phyloP scores from a whole-genome alignment of 2,888 invertebrate genomes.

The Minunthozetes semirufus region DNA sequence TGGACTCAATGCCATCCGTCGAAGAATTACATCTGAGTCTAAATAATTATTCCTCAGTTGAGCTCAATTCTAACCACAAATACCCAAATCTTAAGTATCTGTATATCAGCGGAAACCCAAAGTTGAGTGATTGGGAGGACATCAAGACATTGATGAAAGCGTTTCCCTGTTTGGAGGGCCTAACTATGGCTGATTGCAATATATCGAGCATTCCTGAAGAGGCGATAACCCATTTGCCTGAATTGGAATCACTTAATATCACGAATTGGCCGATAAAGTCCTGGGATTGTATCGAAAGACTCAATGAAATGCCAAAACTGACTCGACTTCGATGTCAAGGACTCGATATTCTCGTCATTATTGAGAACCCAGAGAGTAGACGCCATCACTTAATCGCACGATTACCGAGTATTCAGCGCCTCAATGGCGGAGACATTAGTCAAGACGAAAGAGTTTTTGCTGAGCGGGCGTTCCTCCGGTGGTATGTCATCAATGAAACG shows the following conservation, averaged over 20 bases:
- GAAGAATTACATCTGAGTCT: slow-evolving; percentile 79
- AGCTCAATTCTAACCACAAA: slow-evolving; percentile 55
- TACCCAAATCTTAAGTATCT: slow-evolving; percentile 68
- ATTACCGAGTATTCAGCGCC: slow-evolving; percentile 70
- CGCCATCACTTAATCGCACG: slow-evolving; percentile 78
- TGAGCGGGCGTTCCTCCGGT: slow-evolving; percentile 83
- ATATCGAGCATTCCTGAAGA: slow-evolving; percentile 49
- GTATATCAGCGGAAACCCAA: slow-evolving; percentile 77
- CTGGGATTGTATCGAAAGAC: slow-evolving; percentile 82
- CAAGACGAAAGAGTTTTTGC: slow-evolving; percentile 81
- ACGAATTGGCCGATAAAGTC: slow-evolving; percentile 73
- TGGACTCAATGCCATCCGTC: slow-evolving; percentile 50
- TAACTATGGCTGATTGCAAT: slow-evolving; percentile 79
- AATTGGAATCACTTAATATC: slow-evolving; percentile 58
- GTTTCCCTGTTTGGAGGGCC: slow-evolving; percentile 75
- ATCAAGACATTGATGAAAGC: slow-evolving; percentile 73
- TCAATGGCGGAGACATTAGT: slow-evolving; percentile 85
- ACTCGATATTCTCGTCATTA: slow-evolving; percentile 57
- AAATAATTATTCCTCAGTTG: slow-evolving; percentile 73
- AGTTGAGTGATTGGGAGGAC: slow-evolving; percentile 71
- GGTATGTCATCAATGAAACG: slow-evolving; percentile 69
- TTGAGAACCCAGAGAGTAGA: slow-evolving; percentile 65
- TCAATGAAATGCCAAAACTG: slow-evolving; percentile 73
- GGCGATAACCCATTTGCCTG: slow-evolving; percentile 54
- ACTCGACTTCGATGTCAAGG: slow-evolving; percentile 76